Conservation (phyloP, 2,113 vertebrate species). For the Cairina moschata region DNA sequence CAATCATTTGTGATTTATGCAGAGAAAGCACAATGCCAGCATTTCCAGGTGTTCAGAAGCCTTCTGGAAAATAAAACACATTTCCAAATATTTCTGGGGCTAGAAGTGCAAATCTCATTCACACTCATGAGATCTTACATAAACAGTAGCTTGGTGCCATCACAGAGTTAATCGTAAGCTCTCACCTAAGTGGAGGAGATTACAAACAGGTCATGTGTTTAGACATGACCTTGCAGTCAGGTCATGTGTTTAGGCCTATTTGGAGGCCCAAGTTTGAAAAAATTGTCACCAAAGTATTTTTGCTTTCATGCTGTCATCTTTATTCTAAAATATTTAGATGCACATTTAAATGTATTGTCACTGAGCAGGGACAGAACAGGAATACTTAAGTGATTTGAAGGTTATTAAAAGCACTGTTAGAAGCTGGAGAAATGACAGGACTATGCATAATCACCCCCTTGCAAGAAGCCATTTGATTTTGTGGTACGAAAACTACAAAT, state of each 20-base stretch:
- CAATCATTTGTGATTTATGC: conserved; percentile 42
- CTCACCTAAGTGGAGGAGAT: neutral
- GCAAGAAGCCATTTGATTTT: conserved; percentile 43
- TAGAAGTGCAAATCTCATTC: conserved; percentile 46
- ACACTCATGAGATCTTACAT: neutral
- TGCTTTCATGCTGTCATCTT: neutral
- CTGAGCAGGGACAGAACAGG: neutral
- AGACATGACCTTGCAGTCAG: neutral
- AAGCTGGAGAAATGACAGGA: conserved; percentile 8
- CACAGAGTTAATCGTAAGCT: neutral
- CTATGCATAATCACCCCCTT: conserved; percentile 24
- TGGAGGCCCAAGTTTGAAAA: neutral
- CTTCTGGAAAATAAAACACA: conserved; percentile 39
- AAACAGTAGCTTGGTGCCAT: neutral
- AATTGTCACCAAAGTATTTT: neutral
- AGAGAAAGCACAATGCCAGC: conserved; percentile 8
- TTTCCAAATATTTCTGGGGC: conserved; percentile 21
- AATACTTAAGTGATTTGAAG: neutral
- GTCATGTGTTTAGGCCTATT: neutral
- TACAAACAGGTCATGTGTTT: neutral
- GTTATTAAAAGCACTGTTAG: neutral
- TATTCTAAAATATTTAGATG: neutral
- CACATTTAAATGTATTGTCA: neutral
- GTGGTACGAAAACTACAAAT: conserved; percentile 44
- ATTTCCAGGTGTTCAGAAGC: conserved; percentile 56